Evolutionary conservation across 2,113 vertebrate genomes (phyloP).

Genomic region (Cyanocitta stelleri): DNA sequence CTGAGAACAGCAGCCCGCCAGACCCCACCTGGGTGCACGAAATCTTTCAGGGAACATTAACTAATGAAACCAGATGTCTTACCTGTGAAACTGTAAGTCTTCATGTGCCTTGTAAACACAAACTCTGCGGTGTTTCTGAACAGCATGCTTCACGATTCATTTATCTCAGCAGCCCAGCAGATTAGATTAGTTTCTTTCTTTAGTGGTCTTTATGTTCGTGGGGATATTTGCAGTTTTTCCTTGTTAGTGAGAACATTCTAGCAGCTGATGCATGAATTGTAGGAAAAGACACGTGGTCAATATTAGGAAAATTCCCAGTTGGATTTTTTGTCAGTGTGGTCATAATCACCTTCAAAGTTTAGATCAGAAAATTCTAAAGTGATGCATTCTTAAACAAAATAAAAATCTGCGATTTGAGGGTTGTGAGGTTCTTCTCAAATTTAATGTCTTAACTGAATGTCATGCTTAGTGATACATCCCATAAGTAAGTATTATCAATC

Average conservation of each 20-base stretch:
- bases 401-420: not conserved
- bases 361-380: not conserved
- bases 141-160: not conserved
- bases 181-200: not conserved
- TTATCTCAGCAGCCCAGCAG: not conserved
- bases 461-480: not conserved
- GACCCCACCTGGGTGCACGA: conserved; percentile 84
- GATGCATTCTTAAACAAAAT: not conserved
- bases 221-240: not conserved
- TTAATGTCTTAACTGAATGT: not conserved
- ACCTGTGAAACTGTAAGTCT: conserved; percentile 83
- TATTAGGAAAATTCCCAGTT: not conserved
- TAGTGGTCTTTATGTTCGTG: not conserved
- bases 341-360: not conserved
- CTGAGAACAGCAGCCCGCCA: conserved; percentile 70
- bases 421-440: not conserved
- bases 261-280: not conserved
- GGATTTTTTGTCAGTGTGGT: not conserved
- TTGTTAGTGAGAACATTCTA: not conserved
- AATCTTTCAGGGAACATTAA: conserved; percentile 85
- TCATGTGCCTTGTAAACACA: fast-evolving
- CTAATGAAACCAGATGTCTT: conserved; percentile 85
- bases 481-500: not conserved
- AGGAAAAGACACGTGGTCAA: not conserved
- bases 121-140: not conserved